Conservation (phyloP, 2,888 invertebrate genomes). For the Eristalis pertinax region DNA sequence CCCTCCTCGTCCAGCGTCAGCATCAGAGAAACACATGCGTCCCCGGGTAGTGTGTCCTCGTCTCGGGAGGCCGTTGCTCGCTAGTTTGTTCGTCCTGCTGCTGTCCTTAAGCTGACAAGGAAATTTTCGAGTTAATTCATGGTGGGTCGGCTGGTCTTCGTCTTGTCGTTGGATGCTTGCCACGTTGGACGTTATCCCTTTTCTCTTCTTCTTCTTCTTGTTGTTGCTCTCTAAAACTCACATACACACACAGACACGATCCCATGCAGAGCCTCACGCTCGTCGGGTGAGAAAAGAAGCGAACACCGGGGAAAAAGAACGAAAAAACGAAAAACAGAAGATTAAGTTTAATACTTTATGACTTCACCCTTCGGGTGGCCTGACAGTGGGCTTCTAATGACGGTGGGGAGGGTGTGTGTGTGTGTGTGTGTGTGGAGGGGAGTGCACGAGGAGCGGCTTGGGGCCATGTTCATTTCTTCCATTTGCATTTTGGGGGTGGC, state of each 20-base stretch:
- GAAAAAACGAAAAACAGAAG: slow-evolving; percentile 37
- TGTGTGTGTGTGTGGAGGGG: too few relatives aligned
- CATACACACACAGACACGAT: background rate
- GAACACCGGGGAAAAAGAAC: background rate
- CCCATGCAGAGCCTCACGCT: background rate
- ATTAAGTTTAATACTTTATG: slow-evolving; percentile 66
- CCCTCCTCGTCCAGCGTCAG: background rate
- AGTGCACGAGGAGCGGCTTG: background rate
- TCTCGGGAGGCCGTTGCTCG: background rate
- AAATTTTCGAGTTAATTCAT: slow-evolving; percentile 55
- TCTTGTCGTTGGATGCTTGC: slow-evolving; percentile 33
- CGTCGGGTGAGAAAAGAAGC: too few relatives aligned
- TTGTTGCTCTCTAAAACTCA: background rate
- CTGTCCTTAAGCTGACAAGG: slow-evolving; percentile 63
- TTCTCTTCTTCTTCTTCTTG: slow-evolving; percentile 5
- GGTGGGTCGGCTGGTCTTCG: slow-evolving; percentile 2
- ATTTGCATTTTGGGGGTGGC: background rate
- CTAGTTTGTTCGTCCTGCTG: slow-evolving; percentile 1
- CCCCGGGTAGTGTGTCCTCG: background rate
- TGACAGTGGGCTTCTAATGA: background rate
- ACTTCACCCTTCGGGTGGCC: slow-evolving; percentile 21
- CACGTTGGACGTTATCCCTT: slow-evolving; percentile 43
- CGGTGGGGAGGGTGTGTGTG: background rate
- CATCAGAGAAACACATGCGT: slow-evolving; percentile 5
- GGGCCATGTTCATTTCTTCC: slow-evolving; percentile 39